Conservation (phyloP, 2,888 invertebrate genomes). For the Dysmachus trigonus region DNA sequence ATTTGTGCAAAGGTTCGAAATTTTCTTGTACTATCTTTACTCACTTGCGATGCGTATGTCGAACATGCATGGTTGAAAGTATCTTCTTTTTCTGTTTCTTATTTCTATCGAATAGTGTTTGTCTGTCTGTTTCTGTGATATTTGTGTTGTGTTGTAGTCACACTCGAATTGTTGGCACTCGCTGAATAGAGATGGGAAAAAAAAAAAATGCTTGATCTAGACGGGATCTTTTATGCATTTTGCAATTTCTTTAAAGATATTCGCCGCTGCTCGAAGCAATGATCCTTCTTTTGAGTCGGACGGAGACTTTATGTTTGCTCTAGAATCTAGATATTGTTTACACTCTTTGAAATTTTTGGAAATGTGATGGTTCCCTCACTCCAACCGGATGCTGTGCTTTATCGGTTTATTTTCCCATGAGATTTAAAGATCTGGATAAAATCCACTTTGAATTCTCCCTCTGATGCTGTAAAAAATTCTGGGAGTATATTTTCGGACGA, state of each 20-base stretch:
- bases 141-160: not conserved
- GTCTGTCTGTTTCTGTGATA: not conserved
- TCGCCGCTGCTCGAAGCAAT: not conserved
- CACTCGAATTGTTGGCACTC: not conserved
- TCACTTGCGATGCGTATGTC: not conserved
- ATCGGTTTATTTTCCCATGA: not conserved
- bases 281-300: not conserved
- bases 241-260: not conserved
- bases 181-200: not conserved
- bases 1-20: constrained; percentile 20
- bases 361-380: not conserved
- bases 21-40: constrained; percentile 1
- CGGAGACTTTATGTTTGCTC: not conserved
- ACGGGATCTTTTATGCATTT: not conserved
- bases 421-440: not conserved
- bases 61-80: not conserved
- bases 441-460: not conserved
- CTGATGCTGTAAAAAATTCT: not conserved
- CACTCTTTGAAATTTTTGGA: not conserved
- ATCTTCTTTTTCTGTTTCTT: not conserved
- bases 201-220: not conserved
- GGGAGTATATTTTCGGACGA: not conserved
- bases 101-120: not conserved
- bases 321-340: not conserved
- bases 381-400: not conserved